Base-by-base conservation (phyloP, 2,113 vertebrate species). In the Prunella himalayana region DNA sequence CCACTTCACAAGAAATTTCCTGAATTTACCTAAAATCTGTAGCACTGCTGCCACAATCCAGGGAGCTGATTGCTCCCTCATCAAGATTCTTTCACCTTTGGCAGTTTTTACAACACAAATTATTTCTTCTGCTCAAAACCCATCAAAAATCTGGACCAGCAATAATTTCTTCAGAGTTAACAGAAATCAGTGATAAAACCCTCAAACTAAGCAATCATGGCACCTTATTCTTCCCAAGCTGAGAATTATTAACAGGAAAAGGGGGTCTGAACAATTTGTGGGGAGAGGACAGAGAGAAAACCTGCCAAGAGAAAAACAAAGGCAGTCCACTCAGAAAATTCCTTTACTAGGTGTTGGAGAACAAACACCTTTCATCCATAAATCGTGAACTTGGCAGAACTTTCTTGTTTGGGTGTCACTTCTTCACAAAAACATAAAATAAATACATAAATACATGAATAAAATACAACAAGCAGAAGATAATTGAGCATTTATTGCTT, bases 401-500 rank as follows among this genome's bases (percentile, higher is more conserved):
- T 97, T 97, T 94, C 83, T 88, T 77, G 66, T 59, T 91, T 45
- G 41, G 72, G 86, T 91, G 90, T 88, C 96, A 68, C 77, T 81
- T 97, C 91, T 97, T 96, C 86, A 89, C 95, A 97, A 97, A 98
- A n/a, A n/a, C n/a, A n/a, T n/a, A n/a, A n/a, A n/a, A n/a, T n/a
- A n/a, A n/a, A n/a, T n/a, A n/a, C n/a, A n/a, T n/a, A n/a, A n/a
- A n/a, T n/a, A n/a, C n/a, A n/a, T n/a, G n/a, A n/a, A 98, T 98
- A 98, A 98, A 98, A 97, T 92, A 97, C 95, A 91, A 90, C 96
- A 97, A 97, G 93, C 96, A 97, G 94, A 96, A 96, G 86, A 95
- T 97, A 98, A 98, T 93, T 97, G 95, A 97, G 96, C 96, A 97
- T 96, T 96, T 96, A 96, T 96, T 95, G 97, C 92, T 98, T 92